These are phyloP conservation scores for Stylophora pistillata DNA, from an alignment of 64 coral and sea anemone species.

Conservation along the genomic window DNA sequence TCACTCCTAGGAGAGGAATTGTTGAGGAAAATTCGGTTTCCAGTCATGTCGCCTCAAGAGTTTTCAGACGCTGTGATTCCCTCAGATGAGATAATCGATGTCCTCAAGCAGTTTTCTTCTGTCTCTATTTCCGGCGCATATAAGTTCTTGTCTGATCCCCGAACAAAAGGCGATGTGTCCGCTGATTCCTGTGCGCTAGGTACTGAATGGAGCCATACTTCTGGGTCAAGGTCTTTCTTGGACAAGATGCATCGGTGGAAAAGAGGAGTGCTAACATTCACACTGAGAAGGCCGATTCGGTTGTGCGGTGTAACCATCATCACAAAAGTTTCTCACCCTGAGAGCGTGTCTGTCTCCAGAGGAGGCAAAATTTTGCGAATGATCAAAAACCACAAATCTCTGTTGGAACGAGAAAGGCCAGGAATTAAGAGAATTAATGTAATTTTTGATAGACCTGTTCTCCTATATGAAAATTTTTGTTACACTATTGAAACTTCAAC, in stretches of 20 bases:
- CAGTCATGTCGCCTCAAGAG: not conserved
- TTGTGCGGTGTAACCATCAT: not conserved
- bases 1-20: not conserved
- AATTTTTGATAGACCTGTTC: not conserved
- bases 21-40: not conserved
- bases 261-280: not conserved
- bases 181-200: no score
- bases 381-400: not conserved
- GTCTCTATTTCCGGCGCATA: not conserved
- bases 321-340: not conserved
- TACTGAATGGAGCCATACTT: no score
- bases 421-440: not conserved
- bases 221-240: no score
- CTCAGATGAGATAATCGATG: not conserved
- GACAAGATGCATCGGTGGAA: not conserved
- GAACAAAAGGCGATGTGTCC: not conserved
- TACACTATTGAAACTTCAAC: constrained; percentile 7
- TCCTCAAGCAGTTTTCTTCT: not conserved
- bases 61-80: constrained; percentile 10
- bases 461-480: not conserved
- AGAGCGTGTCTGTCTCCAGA: not conserved
- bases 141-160: not conserved
- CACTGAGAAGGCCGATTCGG: not conserved
- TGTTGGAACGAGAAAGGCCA: no score
- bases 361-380: no score